These are phyloP conservation scores for Diplolepis rosae DNA, from an alignment of 2,888 invertebrate species.

Conservation along the genomic window DNA sequence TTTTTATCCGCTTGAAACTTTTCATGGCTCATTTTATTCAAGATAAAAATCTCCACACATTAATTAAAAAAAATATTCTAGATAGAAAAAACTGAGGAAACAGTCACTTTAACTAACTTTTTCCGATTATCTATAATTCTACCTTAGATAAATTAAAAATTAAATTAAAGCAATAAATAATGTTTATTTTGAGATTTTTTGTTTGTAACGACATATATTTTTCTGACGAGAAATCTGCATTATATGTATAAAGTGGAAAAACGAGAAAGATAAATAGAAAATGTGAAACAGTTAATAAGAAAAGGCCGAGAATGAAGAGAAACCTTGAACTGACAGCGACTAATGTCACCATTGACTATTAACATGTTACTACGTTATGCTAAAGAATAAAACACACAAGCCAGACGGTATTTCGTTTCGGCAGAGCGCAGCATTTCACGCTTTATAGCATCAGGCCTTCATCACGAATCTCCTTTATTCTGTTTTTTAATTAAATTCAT, in stretches of 20 bases:
- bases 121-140: no score
- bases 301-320: constrained; percentile 40
- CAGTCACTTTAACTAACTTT: no score
- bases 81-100: no score
- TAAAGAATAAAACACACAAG: constrained; percentile 10
- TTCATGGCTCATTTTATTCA: no score
- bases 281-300: constrained; percentile 16
- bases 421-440: neutral
- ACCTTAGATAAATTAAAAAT: no score
- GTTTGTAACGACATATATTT: no score
- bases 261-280: neutral
- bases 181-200: no score
- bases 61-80: no score
- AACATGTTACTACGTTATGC: constrained; percentile 33
- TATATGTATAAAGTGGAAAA: neutral
- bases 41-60: no score
- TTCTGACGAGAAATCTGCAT: no score
- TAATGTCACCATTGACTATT: constrained; percentile 58
- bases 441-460: constrained; percentile 19
- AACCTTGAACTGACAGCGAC: constrained; percentile 56
- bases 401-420: constrained; percentile 16
- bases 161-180: no score
- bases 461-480: constrained; percentile 2
- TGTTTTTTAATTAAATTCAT: neutral
- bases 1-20: no score